Conservation (phyloP, 2,888 invertebrate genomes). For the Pecten maximus region DNA sequence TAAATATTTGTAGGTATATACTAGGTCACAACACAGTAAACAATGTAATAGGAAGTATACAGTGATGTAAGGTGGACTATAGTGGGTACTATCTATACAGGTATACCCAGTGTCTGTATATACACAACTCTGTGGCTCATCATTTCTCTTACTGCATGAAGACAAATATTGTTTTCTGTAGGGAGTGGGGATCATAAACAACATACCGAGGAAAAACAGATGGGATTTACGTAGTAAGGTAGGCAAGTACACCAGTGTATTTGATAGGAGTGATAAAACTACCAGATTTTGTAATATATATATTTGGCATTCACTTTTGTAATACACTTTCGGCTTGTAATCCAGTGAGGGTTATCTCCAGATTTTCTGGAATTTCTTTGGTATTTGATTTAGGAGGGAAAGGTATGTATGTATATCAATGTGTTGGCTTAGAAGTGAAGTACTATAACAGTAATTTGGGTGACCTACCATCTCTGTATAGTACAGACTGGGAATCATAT, state of each 20-base stretch:
- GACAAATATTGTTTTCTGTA: neutral
- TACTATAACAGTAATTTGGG: constrained; percentile 1
- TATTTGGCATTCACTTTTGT: neutral
- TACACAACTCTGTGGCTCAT: neutral
- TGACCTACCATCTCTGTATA: neutral
- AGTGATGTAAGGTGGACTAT: too few relatives aligned
- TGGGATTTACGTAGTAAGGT: neutral
- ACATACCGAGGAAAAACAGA: neutral
- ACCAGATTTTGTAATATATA: neutral
- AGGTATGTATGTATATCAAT: neutral
- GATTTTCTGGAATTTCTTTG: neutral
- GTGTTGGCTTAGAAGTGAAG: neutral
- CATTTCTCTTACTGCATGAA: neutral
- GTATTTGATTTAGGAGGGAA: constrained; percentile 9
- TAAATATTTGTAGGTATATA: neutral
- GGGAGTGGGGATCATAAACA: neutral
- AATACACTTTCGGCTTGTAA: neutral
- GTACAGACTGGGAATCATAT: neutral
- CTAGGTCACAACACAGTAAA: constrained; percentile 20
- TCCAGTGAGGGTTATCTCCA: neutral
- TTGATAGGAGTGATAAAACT: neutral
- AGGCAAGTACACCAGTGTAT: neutral
- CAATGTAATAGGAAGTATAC: neutral
- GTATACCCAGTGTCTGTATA: neutral
- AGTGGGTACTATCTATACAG: neutral